Evolutionary conservation across 2,797 vertebrate genomes (phyloP).

Genomic region (Artibeus jamaicensis): DNA sequence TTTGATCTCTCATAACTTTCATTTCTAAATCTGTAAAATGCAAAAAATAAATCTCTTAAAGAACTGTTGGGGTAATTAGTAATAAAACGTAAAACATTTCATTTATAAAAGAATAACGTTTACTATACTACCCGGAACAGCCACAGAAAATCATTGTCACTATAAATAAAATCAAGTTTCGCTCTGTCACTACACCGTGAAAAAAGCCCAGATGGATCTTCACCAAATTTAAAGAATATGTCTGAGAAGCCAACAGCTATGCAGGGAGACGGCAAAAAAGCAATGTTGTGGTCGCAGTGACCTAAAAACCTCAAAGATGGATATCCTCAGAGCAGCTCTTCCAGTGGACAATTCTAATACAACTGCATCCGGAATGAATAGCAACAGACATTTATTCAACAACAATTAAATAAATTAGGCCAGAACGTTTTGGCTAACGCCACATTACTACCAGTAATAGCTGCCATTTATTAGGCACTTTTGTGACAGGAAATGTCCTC

Average conservation of each 20-base stretch:
- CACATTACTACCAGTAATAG: not conserved
- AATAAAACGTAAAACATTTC: slow-evolving; percentile 1
- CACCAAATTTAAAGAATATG: not conserved
- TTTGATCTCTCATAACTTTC: not conserved
- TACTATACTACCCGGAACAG: not conserved
- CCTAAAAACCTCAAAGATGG: not conserved
- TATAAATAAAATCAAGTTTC: not conserved
- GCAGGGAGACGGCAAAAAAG: not conserved
- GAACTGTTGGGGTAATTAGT: not conserved
- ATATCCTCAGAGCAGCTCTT: not conserved
- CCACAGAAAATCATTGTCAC: not conserved
- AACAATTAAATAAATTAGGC: not conserved
- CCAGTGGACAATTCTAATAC: not conserved
- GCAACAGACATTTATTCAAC: not conserved
- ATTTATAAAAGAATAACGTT: not conserved
- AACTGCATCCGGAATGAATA: not conserved
- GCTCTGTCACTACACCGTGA: not conserved
- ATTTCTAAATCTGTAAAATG: not conserved
- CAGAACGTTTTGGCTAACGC: not conserved
- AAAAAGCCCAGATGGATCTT: not conserved
- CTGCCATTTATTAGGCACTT: not conserved
- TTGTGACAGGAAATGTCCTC: not conserved
- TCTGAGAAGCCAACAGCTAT: not conserved
- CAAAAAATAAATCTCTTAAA: not conserved
- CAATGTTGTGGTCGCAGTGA: not conserved